Evolutionary conservation across 1,140 invertebrate species (phyloP).

Genomic region (Ceratosolen solmsi): DNA sequence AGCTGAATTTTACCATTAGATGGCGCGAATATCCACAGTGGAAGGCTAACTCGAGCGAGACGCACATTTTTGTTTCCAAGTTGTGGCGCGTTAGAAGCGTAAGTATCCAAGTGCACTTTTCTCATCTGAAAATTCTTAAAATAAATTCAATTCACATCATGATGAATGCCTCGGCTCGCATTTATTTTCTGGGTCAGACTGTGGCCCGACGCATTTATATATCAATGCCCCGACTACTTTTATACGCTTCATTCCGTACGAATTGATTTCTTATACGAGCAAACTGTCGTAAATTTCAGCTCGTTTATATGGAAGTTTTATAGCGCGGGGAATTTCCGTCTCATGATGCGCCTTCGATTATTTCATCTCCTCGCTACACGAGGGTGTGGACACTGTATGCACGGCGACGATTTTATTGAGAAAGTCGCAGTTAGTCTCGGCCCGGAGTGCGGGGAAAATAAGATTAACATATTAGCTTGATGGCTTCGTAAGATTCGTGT

Average conservation of each 20-base stretch:
- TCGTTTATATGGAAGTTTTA: not conserved
- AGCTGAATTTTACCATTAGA: not conserved
- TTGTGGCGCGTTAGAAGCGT: not conserved
- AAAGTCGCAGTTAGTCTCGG: not conserved
- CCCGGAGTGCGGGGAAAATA: not conserved
- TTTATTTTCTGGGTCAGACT: not conserved
- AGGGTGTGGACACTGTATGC: not conserved
- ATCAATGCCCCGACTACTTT: not conserved
- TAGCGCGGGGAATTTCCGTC: not conserved
- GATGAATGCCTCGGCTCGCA: not conserved
- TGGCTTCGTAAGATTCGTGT: conserved; percentile 27
- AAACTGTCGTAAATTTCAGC: not conserved
- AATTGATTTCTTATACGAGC: conserved; percentile 25
- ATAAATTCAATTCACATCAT: not conserved
- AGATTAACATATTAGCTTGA: conserved; percentile 10
- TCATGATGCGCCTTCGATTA: conserved; percentile 12
- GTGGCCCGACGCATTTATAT: not conserved
- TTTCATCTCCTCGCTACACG: conserved; percentile 1
- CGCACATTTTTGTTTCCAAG: not conserved
- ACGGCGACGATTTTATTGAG: conserved; percentile 30
- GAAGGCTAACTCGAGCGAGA: not conserved
- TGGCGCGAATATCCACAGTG: not conserved
- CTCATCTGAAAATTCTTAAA: not conserved
- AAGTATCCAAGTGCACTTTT: not conserved
- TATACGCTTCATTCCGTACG: conserved; percentile 14